Base-by-base conservation (phyloP, 2,888 invertebrate species). In the Stegophylla sp. region DNA sequence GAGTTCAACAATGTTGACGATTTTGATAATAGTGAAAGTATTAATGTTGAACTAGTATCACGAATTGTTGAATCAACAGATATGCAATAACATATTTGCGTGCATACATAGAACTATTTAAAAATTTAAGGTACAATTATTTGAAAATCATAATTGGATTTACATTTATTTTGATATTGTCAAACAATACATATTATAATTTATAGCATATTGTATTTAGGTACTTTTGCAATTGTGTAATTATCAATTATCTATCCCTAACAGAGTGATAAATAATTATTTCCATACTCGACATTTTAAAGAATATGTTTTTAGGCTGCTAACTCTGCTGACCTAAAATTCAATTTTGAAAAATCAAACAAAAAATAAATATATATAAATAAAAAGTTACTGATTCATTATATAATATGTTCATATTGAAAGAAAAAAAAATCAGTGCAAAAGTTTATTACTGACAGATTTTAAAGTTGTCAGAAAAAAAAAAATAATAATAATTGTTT, bases 1-100 rank as follows among this genome's bases (percentile, higher is more conserved):
- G 48, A 75, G 17, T 75, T 63, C 51, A 75, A 64, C 34, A 51
- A 12, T 64, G 41, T 67, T 43, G 75, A 63, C 7, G 66, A 67
- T 26, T 76, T 63, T 76, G 75, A 76, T 34, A 67, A 77, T 12
- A 45, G 45, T 45, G 77, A 69, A 1, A 61, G 28, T 45, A 75
- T 23, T 64, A 69, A 69, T 51, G 76, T 77, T 7, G 77, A 77
- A 59, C 53, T 71, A 17, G 48, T 69, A 7, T 41, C 75, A 0
- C 34, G n/a, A 17, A 51, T 75, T 75, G 64, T 75, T 41, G 75
- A 64, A 75, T 75, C 77, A 4, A 69, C 77, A 34, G 77, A 79
- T 61, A 48, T 59, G 28, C 59, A 79, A 61, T 79, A 79, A 71
- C 48, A 48, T 7, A 34, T 34, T 34, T 20, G 17, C 17, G 34